phyloP scores from a whole-genome alignment of 2,888 invertebrate species.

The Chalcis sispes region DNA sequence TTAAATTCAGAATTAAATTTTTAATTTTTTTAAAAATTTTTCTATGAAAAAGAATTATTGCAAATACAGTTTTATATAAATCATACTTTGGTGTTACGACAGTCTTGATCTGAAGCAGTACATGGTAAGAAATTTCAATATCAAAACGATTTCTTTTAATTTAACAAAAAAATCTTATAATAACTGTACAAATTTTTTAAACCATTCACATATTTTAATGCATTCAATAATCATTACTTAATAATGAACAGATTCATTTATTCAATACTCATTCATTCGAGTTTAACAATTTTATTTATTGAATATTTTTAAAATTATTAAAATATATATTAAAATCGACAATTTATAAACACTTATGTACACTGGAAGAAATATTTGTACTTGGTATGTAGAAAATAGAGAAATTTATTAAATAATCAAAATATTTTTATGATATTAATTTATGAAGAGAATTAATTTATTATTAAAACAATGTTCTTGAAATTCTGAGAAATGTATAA shows the following conservation, averaged over 20 bases:
- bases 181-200: constrained; percentile 43
- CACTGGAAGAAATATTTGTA: constrained; percentile 8
- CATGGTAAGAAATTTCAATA: too few species aligned
- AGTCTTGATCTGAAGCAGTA: too few species aligned
- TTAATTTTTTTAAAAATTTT: constrained; percentile 19
- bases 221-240: neutral
- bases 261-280: constrained; percentile 15
- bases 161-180: constrained; percentile 24
- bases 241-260: constrained; percentile 6
- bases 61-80: too few species aligned
- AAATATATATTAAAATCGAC: neutral
- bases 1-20: neutral
- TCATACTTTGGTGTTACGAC: too few species aligned
- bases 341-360: constrained; percentile 1
- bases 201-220: constrained; percentile 7
- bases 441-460: too few species aligned
- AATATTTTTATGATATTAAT: too few species aligned
- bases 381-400: neutral
- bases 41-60: too few species aligned
- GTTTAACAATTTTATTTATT: constrained; percentile 22
- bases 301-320: neutral
- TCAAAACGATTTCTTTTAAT: constrained; percentile 20
- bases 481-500: too few species aligned
- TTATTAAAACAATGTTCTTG: too few species aligned
- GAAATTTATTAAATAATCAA: too few species aligned